Conservation (phyloP, 2,113 vertebrate species). For the Phrynosoma platyrhinos region DNA sequence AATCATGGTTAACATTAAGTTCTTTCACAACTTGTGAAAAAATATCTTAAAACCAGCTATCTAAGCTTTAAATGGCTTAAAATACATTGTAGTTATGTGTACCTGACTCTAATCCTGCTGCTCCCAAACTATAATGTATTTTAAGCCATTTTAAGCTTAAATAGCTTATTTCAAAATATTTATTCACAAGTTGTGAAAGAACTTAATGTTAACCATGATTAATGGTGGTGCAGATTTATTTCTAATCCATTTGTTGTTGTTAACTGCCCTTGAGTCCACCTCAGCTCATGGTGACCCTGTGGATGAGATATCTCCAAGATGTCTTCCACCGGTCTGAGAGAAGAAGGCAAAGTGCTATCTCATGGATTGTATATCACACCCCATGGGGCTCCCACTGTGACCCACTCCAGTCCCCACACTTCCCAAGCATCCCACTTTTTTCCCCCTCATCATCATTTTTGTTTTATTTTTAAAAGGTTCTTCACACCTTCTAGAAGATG, state of each 20-base stretch:
- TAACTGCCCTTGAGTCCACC: no score
- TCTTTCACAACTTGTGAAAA: background rate
- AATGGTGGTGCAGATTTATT: background rate
- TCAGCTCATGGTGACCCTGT: no score
- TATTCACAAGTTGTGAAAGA: background rate
- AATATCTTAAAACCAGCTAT: no score
- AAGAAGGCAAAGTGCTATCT: no score
- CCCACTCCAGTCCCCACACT: no score
- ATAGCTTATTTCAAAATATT: no score
- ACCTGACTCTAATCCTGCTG: background rate
- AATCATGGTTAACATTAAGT: background rate
- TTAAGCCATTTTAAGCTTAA: background rate
- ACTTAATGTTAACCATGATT: background rate
- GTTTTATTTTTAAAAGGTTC: no score
- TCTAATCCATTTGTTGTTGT: background rate
- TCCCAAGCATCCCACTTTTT: no score
- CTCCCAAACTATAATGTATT: background rate
- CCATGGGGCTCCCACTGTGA: background rate
- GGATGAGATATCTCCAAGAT: no score
- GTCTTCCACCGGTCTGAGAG: no score
- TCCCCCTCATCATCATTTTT: no score
- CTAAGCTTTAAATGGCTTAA: background rate
- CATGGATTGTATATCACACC: background rate
- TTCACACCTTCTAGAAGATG: no score
- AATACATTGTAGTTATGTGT: background rate